Evolutionary conservation across 2,888 invertebrate genomes (phyloP).

Genomic region (Caenorhabditis uteleia): DNA sequence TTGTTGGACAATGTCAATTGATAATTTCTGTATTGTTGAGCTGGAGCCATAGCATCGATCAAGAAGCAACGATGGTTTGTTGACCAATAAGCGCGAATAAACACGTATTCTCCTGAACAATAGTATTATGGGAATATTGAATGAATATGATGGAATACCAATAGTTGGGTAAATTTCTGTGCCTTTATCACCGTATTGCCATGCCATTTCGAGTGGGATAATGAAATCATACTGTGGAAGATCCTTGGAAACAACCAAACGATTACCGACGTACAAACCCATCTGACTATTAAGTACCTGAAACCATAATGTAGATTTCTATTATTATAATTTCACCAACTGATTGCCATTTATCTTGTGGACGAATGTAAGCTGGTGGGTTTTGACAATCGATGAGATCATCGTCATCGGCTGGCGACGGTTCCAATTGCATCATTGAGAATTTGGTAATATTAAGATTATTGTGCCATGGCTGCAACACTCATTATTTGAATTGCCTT

Average conservation of each 20-base stretch:
- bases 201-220: slow-evolving; percentile 21
- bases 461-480: slow-evolving; percentile 26
- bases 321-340: neutral
- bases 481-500: neutral
- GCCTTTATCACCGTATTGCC: too few relatives aligned
- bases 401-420: slow-evolving; percentile 10
- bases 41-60: slow-evolving; percentile 9
- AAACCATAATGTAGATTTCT: neutral
- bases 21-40: slow-evolving; percentile 9
- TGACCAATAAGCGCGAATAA: slow-evolving; percentile 22
- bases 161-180: slow-evolving; percentile 7
- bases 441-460: slow-evolving; percentile 7
- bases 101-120: slow-evolving; percentile 21
- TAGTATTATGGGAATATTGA: too few relatives aligned
- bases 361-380: neutral
- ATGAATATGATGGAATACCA: neutral
- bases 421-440: neutral
- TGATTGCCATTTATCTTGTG: slow-evolving; percentile 23
- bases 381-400: slow-evolving; percentile 8
- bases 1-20: slow-evolving; percentile 7
- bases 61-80: slow-evolving; percentile 14
- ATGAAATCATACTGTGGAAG: slow-evolving; percentile 33
- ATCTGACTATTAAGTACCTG: slow-evolving; percentile 14
- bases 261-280: slow-evolving; percentile 26
- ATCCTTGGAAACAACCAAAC: slow-evolving; percentile 17